A percentile compares a stretch with the other conserved stretches of the same genome.
phyloP scores from a whole-genome alignment of 2,113 vertebrate genomes.

The Sinosuthora webbiana region DNA sequence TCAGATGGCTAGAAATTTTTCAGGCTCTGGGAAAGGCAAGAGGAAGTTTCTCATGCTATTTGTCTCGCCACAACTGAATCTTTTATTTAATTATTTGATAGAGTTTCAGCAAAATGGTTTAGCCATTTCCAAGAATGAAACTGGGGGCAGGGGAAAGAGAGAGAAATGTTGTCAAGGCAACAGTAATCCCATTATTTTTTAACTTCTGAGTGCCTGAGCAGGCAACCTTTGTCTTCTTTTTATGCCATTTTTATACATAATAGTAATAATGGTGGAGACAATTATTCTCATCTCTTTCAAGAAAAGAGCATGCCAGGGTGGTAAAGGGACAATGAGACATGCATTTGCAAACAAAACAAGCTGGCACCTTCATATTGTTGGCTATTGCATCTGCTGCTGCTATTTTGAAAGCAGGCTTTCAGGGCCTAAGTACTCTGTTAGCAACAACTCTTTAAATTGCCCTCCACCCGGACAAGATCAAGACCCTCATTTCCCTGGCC shows the following conservation, averaged over 20 bases:
- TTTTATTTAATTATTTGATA: slow-evolving; percentile 8
- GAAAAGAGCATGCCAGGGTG: background rate
- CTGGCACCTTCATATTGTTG: background rate
- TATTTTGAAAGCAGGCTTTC: background rate
- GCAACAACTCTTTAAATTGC: background rate
- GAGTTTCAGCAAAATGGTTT: background rate
- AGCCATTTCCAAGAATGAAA: slow-evolving; percentile 25
- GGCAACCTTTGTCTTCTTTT: slow-evolving; percentile 27
- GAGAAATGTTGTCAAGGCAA: slow-evolving; percentile 53
- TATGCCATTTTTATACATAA: background rate
- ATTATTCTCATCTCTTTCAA: slow-evolving; percentile 1
- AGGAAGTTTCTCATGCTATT: background rate
- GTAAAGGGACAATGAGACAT: background rate
- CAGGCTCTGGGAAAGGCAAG: background rate
- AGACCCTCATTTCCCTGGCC: background rate
- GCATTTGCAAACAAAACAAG: background rate
- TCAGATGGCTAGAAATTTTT: background rate
- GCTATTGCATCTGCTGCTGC: background rate
- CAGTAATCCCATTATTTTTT: slow-evolving; percentile 49
- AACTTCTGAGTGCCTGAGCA: slow-evolving; percentile 20
- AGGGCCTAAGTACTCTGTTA: background rate
- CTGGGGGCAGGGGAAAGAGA: background rate
- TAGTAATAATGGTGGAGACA: background rate
- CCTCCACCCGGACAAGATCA: background rate
- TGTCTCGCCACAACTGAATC: background rate